phyloP scores from a whole-genome alignment of 2,797 vertebrate genomes.

The Columba guinea region DNA sequence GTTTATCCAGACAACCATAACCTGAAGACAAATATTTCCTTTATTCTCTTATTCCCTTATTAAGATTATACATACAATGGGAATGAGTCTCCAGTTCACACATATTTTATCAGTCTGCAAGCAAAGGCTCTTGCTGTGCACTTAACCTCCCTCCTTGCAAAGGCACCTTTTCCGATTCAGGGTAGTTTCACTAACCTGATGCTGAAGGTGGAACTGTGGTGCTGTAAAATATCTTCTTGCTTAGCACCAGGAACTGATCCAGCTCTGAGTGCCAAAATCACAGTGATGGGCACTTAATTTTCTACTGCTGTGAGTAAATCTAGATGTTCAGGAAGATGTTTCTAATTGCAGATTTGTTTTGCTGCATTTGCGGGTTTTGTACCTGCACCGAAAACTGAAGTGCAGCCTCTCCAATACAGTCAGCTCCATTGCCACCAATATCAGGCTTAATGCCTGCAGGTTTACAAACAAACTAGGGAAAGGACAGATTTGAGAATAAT shows the following conservation, averaged over 20 bases:
- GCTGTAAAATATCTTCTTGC: neutral
- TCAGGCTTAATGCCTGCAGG: neutral
- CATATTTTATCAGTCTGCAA: neutral
- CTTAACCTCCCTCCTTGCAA: neutral
- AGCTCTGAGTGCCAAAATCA: neutral
- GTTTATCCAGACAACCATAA: neutral
- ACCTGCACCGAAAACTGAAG: neutral
- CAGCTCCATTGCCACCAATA: neutral
- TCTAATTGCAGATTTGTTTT: neutral
- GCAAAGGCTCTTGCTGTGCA: neutral
- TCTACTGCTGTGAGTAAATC: conserved; percentile 2
- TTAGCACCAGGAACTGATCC: neutral
- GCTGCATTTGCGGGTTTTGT: neutral
- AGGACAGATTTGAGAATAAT: neutral
- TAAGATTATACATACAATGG: neutral
- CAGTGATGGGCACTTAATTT: neutral
- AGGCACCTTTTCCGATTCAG: neutral
- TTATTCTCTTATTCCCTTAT: neutral
- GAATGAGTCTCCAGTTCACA: neutral
- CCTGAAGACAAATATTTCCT: neutral
- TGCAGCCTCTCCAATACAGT: neutral
- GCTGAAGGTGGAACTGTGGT: neutral
- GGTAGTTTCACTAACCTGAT: neutral
- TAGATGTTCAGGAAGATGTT: neutral
- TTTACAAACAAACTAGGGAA: neutral